Percentiles rank a stretch among this genome's conserved stretches.
These are phyloP conservation scores for Oryctolagus cuniculus DNA, from an alignment of 2,113 vertebrate species.

Conservation along the genomic window mOryCun1.1 NC_091434.1:150010501-150011000, in stretches of 20 bases:
- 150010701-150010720: conserved; percentile 17
- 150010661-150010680: conserved; percentile 75
- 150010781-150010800: not conserved
- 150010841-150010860: not conserved
- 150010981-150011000: conserved; percentile 72
- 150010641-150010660: conserved; percentile 71
- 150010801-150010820: conserved; percentile 15
- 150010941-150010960: not conserved
- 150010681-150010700: conserved; percentile 14
- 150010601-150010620: conserved; percentile 70
- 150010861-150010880: not conserved
- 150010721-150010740: not conserved
- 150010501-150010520: conserved; percentile 81
- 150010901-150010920: not conserved
- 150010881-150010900: not conserved
- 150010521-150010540: conserved; percentile 67
- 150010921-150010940: conserved; percentile 11
- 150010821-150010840: not conserved
- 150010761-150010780: not conserved
- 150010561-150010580: conserved; percentile 74
- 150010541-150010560: conserved; percentile 76
- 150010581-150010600: conserved; percentile 69
- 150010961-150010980: not conserved
- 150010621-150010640: conserved; percentile 68
- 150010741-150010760: not conserved